Evolutionary conservation across 1,140 invertebrate species (phyloP).

Genomic region (honey bee (Apis mellifera)): Amel_HAv3.1 CM009931.2:5682001-5682500

Average conservation of each 20-base stretch:
- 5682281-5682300: neutral
- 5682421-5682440: neutral
- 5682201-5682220: neutral
- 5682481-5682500: neutral
- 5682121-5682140: neutral
- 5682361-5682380: neutral
- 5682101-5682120: neutral
- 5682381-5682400: too few species aligned
- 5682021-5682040: too few species aligned
- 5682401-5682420: neutral
- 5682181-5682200: neutral
- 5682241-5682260: neutral
- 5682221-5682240: neutral
- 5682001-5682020: too few species aligned
- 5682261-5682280: neutral
- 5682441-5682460: too few species aligned
- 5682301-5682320: neutral
- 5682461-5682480: too few species aligned
- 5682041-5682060: too few species aligned
- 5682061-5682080: too few species aligned
- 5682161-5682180: too few species aligned
- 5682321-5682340: neutral
- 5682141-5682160: too few species aligned
- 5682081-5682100: neutral
- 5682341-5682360: neutral